Evolutionary conservation across 1,140 invertebrate genomes (phyloP), one percentile per base, ranked within the genome.

Genomic region (Pseudoatta argentina): DNA sequence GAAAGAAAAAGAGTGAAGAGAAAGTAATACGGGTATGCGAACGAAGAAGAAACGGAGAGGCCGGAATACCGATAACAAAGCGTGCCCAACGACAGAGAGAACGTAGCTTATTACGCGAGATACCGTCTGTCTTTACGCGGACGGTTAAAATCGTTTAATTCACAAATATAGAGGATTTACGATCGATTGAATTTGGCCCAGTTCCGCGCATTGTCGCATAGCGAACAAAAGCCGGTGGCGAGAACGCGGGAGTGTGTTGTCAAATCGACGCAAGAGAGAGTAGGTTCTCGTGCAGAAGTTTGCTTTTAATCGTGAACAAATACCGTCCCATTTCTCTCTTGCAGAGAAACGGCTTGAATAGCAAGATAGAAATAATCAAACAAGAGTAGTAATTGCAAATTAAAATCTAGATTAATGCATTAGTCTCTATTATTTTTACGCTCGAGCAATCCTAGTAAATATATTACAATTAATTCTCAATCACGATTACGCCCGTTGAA

Each of bases 291-390:
- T 30, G 63, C 55, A 75, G 69, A 77, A 86, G 85, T 69, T 77
- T 51, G 82, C 82, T 86, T 88, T 89, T 88, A 88, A 89, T 88
- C 73, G 87, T 48, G 87, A 69, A 86, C 76, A 89, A 88, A 88
- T 71, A 82, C 57, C 51, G 18, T 8, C 34, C 27, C 48, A 69
- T 69, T 64, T 81, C 57, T 79, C 79, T 51, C 55, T 16, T 53
- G 44, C 51, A 18, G n/a, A 21, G 39, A 44, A 44, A 10, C 21
- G 14, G 30, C 8, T 16, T 24, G 63, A 57, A 86, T 69, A 71
- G 24, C 55, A 24, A 48, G 39, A 16, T 8, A 24, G 24, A 61
- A 83, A 21, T 53, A 39, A 83, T 75, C 44, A 75, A 75, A 83
- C 30, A 53, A 67, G 34, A 73, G 55, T 61, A 73, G 55, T 61